Evolutionary conservation across 2,113 vertebrate species (phyloP), one percentile per base, ranked within the genome.

Genomic region (Perca schrenkii): DNA sequence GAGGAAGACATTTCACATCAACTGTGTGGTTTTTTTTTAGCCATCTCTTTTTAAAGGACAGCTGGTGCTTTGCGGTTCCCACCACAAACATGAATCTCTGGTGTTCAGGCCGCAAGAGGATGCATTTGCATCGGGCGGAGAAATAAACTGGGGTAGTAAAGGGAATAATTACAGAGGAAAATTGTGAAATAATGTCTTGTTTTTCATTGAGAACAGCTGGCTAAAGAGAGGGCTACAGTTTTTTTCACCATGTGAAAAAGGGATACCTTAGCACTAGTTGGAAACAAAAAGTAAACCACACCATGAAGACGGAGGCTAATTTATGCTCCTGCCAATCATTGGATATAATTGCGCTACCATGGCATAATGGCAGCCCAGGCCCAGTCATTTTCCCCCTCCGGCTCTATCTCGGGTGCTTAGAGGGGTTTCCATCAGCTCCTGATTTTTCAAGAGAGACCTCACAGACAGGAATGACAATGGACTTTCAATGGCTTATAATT

Each of bases 361-460:
- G 83, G 72, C 75, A 67, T 85, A 91, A 91, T 85, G 84, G 80
- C 89, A 69, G 87, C 79, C n/a, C 43, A 21, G 84, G 76, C 79
- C 79, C 71, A 79, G 83, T 79, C 84, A 66, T 83, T 79, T 49
- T 0, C 80, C 82, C 91, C 90, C 90, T 90, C 87, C 47, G 83
- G 89, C 89, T 87, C 84, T 57, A 84, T 86, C 84, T 85, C 88
- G 91, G 87, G 87, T 89, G 87, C 89, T 90, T 87, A 60, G 63
- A 86, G 78, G 63, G 86, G 82, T 85, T 92, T 90, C 82, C 88
- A 90, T 93, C 85, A 87, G 91, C 88, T 87, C 88, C 85, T 89
- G 91, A 90, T 93, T 91, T 89, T 92, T 93, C 88, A 88, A 92
- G 90, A 90, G 92, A 91, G 89, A 91, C 88, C 92, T 93, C 92